Base-by-base conservation (phyloP, 2,797 vertebrate species). In the Tachyglossus aculeatus region DNA sequence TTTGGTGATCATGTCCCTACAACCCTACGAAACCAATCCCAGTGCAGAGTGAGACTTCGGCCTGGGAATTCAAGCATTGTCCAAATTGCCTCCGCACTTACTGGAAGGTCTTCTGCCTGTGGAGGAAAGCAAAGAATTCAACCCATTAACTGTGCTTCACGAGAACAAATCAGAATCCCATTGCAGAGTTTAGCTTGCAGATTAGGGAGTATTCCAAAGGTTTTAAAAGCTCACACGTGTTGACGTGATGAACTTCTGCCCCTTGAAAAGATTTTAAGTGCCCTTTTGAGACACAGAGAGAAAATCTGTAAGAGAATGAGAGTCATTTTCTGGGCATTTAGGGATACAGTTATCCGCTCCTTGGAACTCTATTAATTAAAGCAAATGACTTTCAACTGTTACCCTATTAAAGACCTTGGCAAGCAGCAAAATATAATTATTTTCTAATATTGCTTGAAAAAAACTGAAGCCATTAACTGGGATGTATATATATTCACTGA, bases 311-410 rank as follows among this genome's bases (percentile, higher is more conserved):
- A 63, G 73, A 74, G 66, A 57, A 80, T 71, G 56, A 75, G 65
- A 85, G 68, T 8, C 27, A 69, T 68, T 73, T 82, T 76, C 22
- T 45, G 29, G 25, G 60, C 78, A 69, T 74, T 76, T 74, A 73
- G 56, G 48, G 44, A 69, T 67, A n/a, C n/a, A n/a, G n/a, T n/a
- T n/a, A 63, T 69, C 71, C 76, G 60, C 13, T 76, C 38, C 59
- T 74, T 22, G 52, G 31, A 79, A 77, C 75, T 70, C 44, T 70
- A 64, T 81, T 81, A 81, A 76, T 77, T 77, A 76, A 61, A 58
- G 22, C 74, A 29, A 58, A 54, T 68, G 34, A 27, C 41, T 83
- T 80, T 24, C 24, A 67, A 75, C 48, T 54, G 40, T 66, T 77
- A 51, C 18, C 45, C 31, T 45, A 57, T 69, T 80, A 76, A 62